Evolutionary conservation across 2,113 vertebrate species (phyloP).

Genomic region (Mormyrus iriodes): DNA sequence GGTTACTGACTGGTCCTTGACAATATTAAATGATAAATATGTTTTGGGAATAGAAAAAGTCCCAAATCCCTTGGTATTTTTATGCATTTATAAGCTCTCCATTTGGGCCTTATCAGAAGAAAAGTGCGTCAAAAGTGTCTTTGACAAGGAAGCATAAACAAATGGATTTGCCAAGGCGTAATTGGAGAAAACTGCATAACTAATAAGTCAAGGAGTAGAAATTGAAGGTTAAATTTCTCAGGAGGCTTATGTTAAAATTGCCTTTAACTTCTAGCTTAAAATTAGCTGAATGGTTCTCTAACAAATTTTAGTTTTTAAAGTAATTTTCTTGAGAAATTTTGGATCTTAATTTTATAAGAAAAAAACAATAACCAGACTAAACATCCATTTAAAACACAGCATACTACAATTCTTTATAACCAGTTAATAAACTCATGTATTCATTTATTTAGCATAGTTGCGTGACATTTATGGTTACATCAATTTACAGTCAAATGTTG

Average conservation of each 20-base stretch:
- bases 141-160: conserved; percentile 2
- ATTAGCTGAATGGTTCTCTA: neutral
- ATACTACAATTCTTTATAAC: neutral
- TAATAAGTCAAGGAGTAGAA: neutral
- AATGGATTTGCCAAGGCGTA: neutral
- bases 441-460: neutral
- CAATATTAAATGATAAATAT: neutral
- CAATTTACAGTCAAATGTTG: no score
- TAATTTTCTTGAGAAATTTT: neutral
- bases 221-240: neutral
- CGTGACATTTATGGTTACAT: neutral
- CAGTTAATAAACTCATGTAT: neutral
- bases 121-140: neutral
- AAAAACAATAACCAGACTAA: neutral
- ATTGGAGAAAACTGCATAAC: neutral
- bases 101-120: neutral
- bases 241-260: neutral
- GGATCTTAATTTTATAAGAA: neutral
- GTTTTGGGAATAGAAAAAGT: neutral
- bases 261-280: neutral
- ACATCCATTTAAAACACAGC: neutral
- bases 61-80: neutral
- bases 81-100: neutral
- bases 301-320: neutral
- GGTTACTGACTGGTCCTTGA: neutral